Evolutionary conservation across 1,140 invertebrate genomes (phyloP).

Genomic region (Panulirus ornatus): DNA sequence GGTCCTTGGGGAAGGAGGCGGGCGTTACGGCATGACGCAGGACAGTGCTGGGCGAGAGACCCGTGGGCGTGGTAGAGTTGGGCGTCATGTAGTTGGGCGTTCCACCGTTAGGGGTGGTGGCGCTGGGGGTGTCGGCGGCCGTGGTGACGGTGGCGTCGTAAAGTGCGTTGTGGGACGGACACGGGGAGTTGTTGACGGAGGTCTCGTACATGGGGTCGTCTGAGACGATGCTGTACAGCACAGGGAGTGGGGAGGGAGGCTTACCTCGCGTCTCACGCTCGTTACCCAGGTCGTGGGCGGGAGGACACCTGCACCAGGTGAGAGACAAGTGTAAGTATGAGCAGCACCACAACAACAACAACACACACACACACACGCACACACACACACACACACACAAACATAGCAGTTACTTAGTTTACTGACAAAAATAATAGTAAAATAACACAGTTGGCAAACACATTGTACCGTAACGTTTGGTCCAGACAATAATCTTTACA

Average conservation of each 20-base stretch:
- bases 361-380: constrained; percentile 3
- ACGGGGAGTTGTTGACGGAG: constrained; percentile 37
- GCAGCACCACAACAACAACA: not conserved
- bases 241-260: constrained; percentile 38
- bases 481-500: too few relatives aligned
- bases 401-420: not conserved
- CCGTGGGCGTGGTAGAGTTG: constrained; percentile 2
- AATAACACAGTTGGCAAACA: too few relatives aligned
- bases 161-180: constrained; percentile 41
- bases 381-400: not conserved
- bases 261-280: not conserved
- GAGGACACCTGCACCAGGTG: constrained; percentile 2
- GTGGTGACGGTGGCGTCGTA: constrained; percentile 45
- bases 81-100: constrained; percentile 54
- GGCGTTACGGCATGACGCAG: not conserved
- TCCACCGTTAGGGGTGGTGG: constrained; percentile 38
- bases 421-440: too few relatives aligned
- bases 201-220: constrained; percentile 50
- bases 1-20: not conserved
- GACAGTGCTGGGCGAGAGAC: constrained; percentile 13
- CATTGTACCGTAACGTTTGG: too few relatives aligned
- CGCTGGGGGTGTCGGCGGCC: constrained; percentile 25
- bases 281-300: not conserved
- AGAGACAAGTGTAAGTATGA: not conserved
- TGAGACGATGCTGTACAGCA: constrained; percentile 58